phyloP scores from a whole-genome alignment of 2,797 vertebrate species.

The Cynodonichthys magdalenae region DNA sequence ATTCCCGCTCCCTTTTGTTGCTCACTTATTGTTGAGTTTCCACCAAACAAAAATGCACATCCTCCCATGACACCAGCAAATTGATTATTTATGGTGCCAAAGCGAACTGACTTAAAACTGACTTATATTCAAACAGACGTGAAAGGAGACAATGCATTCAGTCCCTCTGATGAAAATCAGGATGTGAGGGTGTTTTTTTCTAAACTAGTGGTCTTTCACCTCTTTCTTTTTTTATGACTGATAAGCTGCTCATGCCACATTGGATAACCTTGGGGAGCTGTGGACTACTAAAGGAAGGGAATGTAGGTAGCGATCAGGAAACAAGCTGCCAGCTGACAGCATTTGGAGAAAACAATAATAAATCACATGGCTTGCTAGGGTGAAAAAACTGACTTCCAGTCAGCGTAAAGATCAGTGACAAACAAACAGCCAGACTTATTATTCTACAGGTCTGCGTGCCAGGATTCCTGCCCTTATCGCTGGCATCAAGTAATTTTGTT shows the following conservation, averaged over 20 bases:
- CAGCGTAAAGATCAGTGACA: conserved; percentile 60
- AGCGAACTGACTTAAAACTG: conserved; percentile 52
- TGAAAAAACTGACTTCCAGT: conserved; percentile 60
- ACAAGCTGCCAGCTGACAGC: conserved; percentile 36
- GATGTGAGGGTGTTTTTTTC: conserved; percentile 50
- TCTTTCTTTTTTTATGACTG: conserved; percentile 26
- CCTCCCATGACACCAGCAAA: conserved; percentile 78
- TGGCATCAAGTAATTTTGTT: conserved; percentile 66
- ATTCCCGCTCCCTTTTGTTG: conserved; percentile 71
- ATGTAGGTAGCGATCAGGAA: conserved; percentile 37
- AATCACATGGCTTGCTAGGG: conserved; percentile 41
- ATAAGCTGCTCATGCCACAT: conserved; percentile 23
- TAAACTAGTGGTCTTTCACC: conserved; percentile 34
- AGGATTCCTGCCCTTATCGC: conserved; percentile 65
- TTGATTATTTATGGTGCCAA: conserved; percentile 80
- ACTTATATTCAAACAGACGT: conserved; percentile 69
- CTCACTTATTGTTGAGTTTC: conserved; percentile 80
- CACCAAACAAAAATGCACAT: conserved; percentile 69
- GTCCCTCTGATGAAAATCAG: conserved; percentile 51
- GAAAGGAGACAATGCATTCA: conserved; percentile 61
- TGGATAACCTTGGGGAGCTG: conserved; percentile 28
- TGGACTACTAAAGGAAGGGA: conserved; percentile 24
- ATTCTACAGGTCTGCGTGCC: conserved; percentile 43
- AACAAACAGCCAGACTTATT: conserved; percentile 70
- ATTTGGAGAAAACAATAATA: conserved; percentile 7